A percentile compares a stretch with the other conserved stretches of the same genome.
These are phyloP conservation scores for Elgaria multicarinata DNA, from an alignment of 2,113 vertebrate species.

Conservation along the genomic window DNA sequence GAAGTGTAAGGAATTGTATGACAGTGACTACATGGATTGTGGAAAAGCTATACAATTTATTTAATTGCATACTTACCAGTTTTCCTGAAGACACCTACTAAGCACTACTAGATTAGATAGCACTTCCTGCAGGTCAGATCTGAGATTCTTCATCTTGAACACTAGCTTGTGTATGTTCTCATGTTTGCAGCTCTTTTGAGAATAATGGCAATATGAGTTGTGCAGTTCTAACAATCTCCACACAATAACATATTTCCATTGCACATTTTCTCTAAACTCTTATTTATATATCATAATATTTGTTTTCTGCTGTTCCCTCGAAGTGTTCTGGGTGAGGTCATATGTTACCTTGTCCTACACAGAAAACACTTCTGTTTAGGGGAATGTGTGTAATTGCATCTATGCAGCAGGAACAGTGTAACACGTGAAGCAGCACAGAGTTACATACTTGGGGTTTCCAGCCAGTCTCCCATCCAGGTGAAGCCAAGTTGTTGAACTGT, in stretches of 20 bases:
- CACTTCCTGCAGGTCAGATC: neutral
- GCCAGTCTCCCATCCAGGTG: neutral
- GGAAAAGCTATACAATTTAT: conserved; percentile 18
- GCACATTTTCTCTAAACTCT: neutral
- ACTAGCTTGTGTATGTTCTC: neutral
- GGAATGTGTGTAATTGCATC: neutral
- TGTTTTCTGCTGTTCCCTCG: neutral
- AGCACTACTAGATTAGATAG: neutral
- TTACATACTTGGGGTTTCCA: neutral
- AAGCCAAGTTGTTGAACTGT: neutral
- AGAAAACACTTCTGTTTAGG: neutral
- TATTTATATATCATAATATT: neutral
- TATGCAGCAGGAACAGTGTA: neutral
- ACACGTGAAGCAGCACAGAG: neutral
- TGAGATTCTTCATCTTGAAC: neutral
- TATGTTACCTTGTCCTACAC: neutral
- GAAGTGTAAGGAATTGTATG: accelerated
- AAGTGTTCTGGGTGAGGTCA: neutral
- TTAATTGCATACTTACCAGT: conserved; percentile 16
- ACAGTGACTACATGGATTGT: conserved; percentile 25
- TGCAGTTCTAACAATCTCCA: neutral
- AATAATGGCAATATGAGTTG: neutral
- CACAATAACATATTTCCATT: neutral
- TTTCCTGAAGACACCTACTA: conserved; percentile 17
- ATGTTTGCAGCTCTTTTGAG: neutral